These are phyloP conservation scores for Erythrocebus patas DNA, from an alignment of 2,113 vertebrate species.

Conservation along the genomic window DNA sequence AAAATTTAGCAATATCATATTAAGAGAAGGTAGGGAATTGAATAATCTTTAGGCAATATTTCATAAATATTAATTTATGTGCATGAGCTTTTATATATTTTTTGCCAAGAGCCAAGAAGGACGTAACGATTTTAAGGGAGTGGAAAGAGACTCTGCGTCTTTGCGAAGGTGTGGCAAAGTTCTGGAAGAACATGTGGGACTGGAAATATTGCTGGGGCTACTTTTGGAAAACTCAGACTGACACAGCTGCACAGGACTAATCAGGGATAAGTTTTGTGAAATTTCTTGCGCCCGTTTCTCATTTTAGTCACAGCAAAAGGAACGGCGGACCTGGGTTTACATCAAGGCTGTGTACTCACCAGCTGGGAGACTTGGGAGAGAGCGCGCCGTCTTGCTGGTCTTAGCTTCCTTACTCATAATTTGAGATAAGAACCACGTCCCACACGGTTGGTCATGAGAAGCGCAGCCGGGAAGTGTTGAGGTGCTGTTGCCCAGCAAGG, in stretches of 20 bases:
- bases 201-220: neutral
- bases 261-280: neutral
- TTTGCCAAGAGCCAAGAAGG: neutral
- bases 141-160: neutral
- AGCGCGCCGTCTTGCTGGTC: rapidly evolving
- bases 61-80: neutral
- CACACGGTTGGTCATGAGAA: neutral
- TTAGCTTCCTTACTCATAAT: neutral
- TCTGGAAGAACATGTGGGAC: neutral
- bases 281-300: neutral
- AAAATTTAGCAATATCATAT: neutral
- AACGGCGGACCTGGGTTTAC: too few relatives aligned
- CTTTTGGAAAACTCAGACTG: neutral
- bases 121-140: neutral
- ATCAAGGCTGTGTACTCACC: neutral
- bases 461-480: neutral
- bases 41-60: neutral
- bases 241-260: neutral
- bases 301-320: neutral
- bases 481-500: neutral
- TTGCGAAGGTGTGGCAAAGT: neutral
- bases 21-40: neutral
- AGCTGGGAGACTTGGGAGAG: neutral
- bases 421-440: rapidly evolving
- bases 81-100: too few relatives aligned